These are phyloP conservation scores for Actinostola sp. DNA, from an alignment of 92 coral and sea anemone species.

Conservation along the genomic window DNA sequence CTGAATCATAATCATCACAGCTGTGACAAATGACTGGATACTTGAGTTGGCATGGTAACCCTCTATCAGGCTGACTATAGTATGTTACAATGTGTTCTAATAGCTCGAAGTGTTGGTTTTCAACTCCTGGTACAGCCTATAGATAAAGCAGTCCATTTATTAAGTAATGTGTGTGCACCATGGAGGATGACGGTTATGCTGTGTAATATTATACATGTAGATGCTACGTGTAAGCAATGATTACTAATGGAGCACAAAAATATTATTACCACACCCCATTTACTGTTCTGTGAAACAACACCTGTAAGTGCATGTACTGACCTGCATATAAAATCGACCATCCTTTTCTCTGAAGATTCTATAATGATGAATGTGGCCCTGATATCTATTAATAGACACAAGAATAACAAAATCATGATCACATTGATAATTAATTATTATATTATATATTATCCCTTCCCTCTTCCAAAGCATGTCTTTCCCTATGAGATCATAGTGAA, in stretches of 20 bases:
- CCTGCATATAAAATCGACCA: slow-evolving; percentile 82
- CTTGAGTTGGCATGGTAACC: slow-evolving; percentile 80
- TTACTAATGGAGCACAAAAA: neutral
- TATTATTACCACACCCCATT: neutral
- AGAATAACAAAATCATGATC: too few relatives aligned
- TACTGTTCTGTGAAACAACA: too few relatives aligned
- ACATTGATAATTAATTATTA: too few relatives aligned
- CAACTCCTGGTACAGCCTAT: slow-evolving; percentile 70
- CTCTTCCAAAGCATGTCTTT: too few relatives aligned
- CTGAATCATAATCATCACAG: slow-evolving; percentile 68
- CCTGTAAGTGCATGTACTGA: too few relatives aligned
- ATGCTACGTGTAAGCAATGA: neutral
- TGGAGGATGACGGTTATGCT: too few relatives aligned
- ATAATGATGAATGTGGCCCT: slow-evolving; percentile 84
- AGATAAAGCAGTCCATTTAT: neutral
- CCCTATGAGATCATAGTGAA: too few relatives aligned
- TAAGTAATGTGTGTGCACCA: neutral
- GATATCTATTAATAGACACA: slow-evolving; percentile 70
- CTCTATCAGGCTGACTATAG: slow-evolving; percentile 85
- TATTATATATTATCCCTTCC: too few relatives aligned
- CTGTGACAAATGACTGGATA: slow-evolving; percentile 51
- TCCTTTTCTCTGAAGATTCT: slow-evolving; percentile 72
- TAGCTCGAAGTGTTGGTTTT: slow-evolving; percentile 56
- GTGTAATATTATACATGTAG: neutral
- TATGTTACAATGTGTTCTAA: slow-evolving; percentile 75